Evolutionary conservation across 2,797 vertebrate genomes (phyloP), one percentile per base, ranked within the genome.

Genomic region (Pogoniulus pusillus): DNA sequence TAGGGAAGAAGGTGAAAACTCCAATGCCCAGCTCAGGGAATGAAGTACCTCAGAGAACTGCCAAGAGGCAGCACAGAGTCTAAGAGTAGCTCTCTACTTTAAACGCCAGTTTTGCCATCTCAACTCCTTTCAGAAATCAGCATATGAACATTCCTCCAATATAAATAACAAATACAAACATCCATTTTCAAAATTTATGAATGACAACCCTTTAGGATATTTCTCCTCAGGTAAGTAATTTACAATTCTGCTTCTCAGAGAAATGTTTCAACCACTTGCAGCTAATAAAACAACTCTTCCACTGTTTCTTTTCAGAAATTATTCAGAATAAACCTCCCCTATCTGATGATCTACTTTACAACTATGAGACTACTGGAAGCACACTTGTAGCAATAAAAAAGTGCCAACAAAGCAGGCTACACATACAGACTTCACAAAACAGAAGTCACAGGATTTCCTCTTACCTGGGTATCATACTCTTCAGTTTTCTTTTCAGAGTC

Each of bases 401-500:
- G 70, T 12, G 3, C 7, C 90, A 92, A 54, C 7, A 47, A 22
- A 8, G n/a, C 20, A 91, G 11, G 27, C 37, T 17, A 55, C 16
- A 45, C 4, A 71, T 1, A 43, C 1, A 77, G 32, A 66, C 26
- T 68, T 57, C 4, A 34, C 1, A 64, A 24, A 55, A 30, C 4
- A 6, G 4, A 84, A 70, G 22, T 53, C 95, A 68, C 1, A 75
- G 43, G 26, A 66, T 35, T 84, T 10, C 5, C 4, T 27, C 93
- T 90, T 94, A 99, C 99, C 98, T 99, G 98, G 17, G 98, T 93
- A 85, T 99, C 99, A 14, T 98, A 98, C 59, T 98, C 98, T 90
- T 98, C 97, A 0, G 99, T 99, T 93, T 97, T 98, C 91, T 97
- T 98, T 94, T 99, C 99, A 16, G 98, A 98, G 76, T 99, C 98